A percentile compares a stretch with the other conserved stretches of the same genome.
These are phyloP conservation scores for Coracopsis vasa DNA, from an alignment of 2,113 vertebrate species.

Conservation along the genomic window DNA sequence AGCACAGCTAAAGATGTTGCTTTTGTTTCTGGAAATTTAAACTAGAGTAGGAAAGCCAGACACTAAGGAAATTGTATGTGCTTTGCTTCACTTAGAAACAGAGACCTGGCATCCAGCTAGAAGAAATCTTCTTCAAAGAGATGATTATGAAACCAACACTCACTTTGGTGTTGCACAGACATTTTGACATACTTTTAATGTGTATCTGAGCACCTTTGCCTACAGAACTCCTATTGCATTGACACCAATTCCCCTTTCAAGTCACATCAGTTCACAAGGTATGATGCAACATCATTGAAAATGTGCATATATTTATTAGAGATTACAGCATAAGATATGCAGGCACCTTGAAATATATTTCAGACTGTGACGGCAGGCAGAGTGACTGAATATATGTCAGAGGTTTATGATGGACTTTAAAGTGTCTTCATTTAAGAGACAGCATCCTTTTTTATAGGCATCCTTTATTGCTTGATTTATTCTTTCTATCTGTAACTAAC, in stretches of 20 bases:
- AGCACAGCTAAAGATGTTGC: neutral
- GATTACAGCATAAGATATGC: slow-evolving; percentile 18
- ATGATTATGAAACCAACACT: neutral
- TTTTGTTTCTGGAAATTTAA: neutral
- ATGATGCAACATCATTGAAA: slow-evolving; percentile 27
- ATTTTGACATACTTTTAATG: neutral
- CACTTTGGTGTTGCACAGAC: neutral
- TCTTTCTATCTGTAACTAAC: slow-evolving; percentile 41
- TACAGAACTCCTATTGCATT: neutral
- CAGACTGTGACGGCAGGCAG: neutral
- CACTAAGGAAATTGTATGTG: neutral
- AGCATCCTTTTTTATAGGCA: slow-evolving; percentile 12
- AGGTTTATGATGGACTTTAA: slow-evolving; percentile 50
- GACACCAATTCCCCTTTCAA: neutral
- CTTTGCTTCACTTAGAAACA: neutral
- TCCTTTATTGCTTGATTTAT: slow-evolving; percentile 59
- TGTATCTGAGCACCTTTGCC: neutral
- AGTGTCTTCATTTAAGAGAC: slow-evolving; percentile 50
- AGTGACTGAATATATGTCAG: slow-evolving; percentile 48
- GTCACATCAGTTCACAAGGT: neutral
- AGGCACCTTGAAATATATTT: slow-evolving; percentile 47
- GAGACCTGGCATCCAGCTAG: neutral
- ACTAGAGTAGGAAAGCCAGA: neutral
- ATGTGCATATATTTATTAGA: slow-evolving; percentile 37
- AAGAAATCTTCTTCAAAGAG: neutral